Percentiles rank a stretch among this genome's conserved stretches.
Conservation (phyloP, 2,888 invertebrate species). For the Drosophila leonis region DNA sequence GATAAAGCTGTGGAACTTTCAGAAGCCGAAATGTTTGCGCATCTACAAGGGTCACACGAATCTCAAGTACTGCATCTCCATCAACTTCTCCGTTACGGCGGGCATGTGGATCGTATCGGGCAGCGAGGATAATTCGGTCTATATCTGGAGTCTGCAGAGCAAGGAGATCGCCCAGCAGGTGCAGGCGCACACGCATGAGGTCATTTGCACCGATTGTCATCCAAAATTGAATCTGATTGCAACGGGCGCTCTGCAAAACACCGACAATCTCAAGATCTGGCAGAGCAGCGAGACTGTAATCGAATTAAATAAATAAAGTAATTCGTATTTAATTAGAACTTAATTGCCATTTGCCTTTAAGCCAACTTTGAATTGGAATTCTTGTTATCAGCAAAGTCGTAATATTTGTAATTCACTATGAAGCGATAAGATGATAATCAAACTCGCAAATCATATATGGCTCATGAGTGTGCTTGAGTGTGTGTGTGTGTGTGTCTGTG, state of each 20-base stretch:
- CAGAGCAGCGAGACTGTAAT: conserved; percentile 92
- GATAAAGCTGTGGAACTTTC: conserved; percentile 99
- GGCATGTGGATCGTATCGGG: conserved; percentile 99
- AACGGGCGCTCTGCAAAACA: conserved; percentile 98
- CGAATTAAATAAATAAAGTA: conserved; percentile 20
- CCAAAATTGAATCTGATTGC: conserved; percentile 99
- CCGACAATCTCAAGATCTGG: conserved; percentile 99
- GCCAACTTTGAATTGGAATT: conserved; percentile 7
- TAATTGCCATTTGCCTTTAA: conserved; percentile 18
- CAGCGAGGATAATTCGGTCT: conserved; percentile 98
- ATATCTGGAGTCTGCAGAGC: conserved; percentile 99
- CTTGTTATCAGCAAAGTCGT: conserved; percentile 24
- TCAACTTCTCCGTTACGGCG: conserved; percentile 99
- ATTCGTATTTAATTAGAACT: conserved; percentile 13
- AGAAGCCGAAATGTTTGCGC: conserved; percentile 98
- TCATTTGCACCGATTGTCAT: conserved; percentile 99
- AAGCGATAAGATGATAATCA: conserved; percentile 47
- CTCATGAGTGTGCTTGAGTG: neutral
- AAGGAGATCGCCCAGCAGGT: conserved; percentile 99
- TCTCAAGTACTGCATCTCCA: conserved; percentile 99
- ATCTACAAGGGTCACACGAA: conserved; percentile 99
- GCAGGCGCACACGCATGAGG: conserved; percentile 96
- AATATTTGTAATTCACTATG: conserved; percentile 22
- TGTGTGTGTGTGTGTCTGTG: neutral
- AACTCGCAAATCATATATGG: conserved; percentile 49